Evolutionary conservation across 2,888 invertebrate genomes (phyloP).

Genomic region (Craniophora ligustri): DNA sequence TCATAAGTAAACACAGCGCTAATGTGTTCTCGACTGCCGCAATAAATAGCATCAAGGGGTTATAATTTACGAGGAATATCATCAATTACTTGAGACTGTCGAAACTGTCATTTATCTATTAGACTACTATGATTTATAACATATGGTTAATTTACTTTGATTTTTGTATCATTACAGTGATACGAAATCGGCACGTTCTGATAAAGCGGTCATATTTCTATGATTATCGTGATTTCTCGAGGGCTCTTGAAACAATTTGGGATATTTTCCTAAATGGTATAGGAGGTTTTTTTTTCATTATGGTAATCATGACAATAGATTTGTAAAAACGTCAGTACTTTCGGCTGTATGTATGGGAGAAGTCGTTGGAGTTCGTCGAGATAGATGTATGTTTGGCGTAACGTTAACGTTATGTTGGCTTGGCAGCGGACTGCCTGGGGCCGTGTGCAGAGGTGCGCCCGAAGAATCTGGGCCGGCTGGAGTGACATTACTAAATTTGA

Average conservation of each 20-base stretch:
- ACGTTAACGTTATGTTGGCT: slow-evolving; percentile 71
- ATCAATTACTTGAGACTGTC: slow-evolving; percentile 27
- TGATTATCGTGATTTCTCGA: slow-evolving; percentile 4
- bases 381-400: slow-evolving; percentile 76
- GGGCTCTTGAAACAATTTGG: slow-evolving; percentile 8
- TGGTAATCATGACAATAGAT: slow-evolving; percentile 54
- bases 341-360: slow-evolving; percentile 73
- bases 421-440: slow-evolving; percentile 81
- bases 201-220: slow-evolving; percentile 30
- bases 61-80: slow-evolving; percentile 30
- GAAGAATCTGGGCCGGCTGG: slow-evolving; percentile 86
- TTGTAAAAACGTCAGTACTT: slow-evolving; percentile 43
- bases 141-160: slow-evolving; percentile 17
- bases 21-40: slow-evolving; percentile 46
- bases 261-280: slow-evolving; percentile 16
- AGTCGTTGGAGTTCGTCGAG: slow-evolving; percentile 74
- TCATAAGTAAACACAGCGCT: slow-evolving; percentile 57
- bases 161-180: slow-evolving; percentile 10
- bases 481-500: slow-evolving; percentile 88
- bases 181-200: slow-evolving; percentile 20
- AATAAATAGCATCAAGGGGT: slow-evolving; percentile 27
- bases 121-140: slow-evolving; percentile 12
- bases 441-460: slow-evolving; percentile 85
- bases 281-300: slow-evolving; percentile 21
- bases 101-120: slow-evolving; percentile 35